Evolutionary conservation across 2,797 vertebrate species (phyloP).

Genomic region (Salarias fasciatus): DNA sequence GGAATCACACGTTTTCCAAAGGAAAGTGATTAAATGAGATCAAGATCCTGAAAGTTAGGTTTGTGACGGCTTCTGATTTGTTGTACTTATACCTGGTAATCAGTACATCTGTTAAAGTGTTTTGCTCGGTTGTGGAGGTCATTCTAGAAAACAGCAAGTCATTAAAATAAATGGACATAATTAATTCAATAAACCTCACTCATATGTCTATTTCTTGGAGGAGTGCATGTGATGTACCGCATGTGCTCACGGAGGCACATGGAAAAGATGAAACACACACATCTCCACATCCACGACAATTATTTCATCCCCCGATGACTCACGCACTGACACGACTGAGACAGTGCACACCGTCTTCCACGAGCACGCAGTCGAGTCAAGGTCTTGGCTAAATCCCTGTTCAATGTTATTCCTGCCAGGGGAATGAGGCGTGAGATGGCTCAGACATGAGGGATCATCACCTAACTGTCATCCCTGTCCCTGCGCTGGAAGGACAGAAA

Average conservation of each 20-base stretch:
- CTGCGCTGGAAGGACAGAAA: slow-evolving; percentile 51
- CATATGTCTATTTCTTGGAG: slow-evolving; percentile 20
- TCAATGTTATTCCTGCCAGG: slow-evolving; percentile 69
- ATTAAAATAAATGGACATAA: slow-evolving; percentile 8
- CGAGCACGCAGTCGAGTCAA: slow-evolving; percentile 66
- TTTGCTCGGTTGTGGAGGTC: slow-evolving; percentile 9
- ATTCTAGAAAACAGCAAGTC: slow-evolving; percentile 10
- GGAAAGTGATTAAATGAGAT: neutral
- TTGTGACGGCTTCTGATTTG: slow-evolving; percentile 21
- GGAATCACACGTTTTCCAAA: slow-evolving; percentile 7
- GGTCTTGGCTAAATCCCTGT: slow-evolving; percentile 71
- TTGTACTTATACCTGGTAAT: slow-evolving; percentile 24
- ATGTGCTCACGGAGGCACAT: slow-evolving; percentile 4
- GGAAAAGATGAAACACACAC: slow-evolving; percentile 12
- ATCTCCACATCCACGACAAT: neutral
- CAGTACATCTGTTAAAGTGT: slow-evolving; percentile 34
- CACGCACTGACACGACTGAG: slow-evolving; percentile 19
- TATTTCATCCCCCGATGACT: neutral
- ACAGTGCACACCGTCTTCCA: slow-evolving; percentile 41
- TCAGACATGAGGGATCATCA: slow-evolving; percentile 75
- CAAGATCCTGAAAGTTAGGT: slow-evolving; percentile 15
- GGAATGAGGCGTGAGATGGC: slow-evolving; percentile 62
- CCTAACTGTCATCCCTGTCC: slow-evolving; percentile 58
- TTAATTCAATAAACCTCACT: slow-evolving; percentile 23
- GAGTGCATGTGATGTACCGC: neutral